Base-by-base conservation (phyloP, 2,113 vertebrate species). In the Pseudois nayaur region DNA sequence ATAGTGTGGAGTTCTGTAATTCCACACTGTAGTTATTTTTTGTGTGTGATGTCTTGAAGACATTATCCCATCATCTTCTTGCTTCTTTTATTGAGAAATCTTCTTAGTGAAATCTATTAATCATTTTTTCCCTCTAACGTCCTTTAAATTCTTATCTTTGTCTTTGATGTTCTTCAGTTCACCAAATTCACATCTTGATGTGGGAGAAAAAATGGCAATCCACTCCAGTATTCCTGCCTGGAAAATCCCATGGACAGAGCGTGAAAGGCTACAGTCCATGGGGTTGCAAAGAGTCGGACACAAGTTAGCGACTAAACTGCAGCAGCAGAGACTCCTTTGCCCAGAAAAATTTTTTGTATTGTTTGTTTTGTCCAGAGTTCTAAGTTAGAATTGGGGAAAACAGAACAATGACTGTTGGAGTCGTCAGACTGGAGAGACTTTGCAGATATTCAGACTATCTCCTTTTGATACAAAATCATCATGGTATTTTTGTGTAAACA, bases 291-390 rank as follows among this genome's bases (percentile, higher is more conserved):
- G 40, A 76, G 71, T 76, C 6, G 1, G 23, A 43, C 23, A 76
- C 21, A 76, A 76, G 11, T 43, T 43, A 76, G 71, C 12, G 1
- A 76, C 40, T 76, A 27, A 76, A 76, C 23, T 27, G 40, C 36
- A 76, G 40, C 40, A 76, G 40, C 23, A 52, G 48, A 97, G 57
- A 36, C 55, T 92, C 43, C 29, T 95, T 93, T 54, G 36, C 62
- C 31, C 71, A 36, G 40, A 60, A 86, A 64, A 97, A 8, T 33
- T 91, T 97, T 96, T n/a, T 62, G 3, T 81, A 52, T 83, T 91
- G 59, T 82, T 95, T 81, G 33, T 95, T 90, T 92, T 96, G 54
- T 87, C 55, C n/a, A 91, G 48, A 94, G 16, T 45, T 96, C 54
- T 97, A 36, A 4, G 14, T 74, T 92, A 31, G n/a, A 82, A 83